Percentiles rank a stretch among this genome's conserved stretches.
phyloP scores from a whole-genome alignment of 2,797 vertebrate genomes.

The Tokudaia muenninki region DNA sequence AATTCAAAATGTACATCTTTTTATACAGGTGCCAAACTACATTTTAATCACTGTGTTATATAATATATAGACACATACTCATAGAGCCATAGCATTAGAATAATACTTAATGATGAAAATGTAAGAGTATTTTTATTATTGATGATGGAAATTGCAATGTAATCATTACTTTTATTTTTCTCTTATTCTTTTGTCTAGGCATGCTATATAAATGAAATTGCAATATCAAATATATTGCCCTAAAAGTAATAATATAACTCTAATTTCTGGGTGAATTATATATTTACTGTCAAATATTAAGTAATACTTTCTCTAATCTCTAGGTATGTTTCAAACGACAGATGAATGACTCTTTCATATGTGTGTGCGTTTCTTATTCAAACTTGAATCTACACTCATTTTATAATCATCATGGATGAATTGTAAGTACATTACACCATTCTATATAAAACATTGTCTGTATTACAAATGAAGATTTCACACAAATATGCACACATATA shows the following conservation, averaged over 20 bases:
- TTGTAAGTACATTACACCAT: background rate
- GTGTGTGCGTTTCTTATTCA: background rate
- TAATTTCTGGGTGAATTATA: background rate
- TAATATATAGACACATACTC: too few species aligned
- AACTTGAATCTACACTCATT: background rate
- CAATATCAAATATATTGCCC: background rate
- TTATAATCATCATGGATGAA: background rate
- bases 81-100: too few species aligned
- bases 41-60: background rate
- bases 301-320: background rate
- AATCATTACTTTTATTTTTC: background rate
- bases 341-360: too few species aligned
- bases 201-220: background rate
- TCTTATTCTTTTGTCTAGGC: background rate
- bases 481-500: background rate
- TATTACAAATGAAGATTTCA: background rate
- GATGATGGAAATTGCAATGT: background rate
- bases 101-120: too few species aligned
- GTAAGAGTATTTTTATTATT: background rate
- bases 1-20: background rate
- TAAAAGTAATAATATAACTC: background rate
- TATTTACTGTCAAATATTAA: background rate
- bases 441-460: background rate
- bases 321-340: background rate
- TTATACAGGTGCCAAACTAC: background rate